Evolutionary conservation across 2,797 vertebrate genomes (phyloP).

Genomic region (Sebastes aleutianus): DNA sequence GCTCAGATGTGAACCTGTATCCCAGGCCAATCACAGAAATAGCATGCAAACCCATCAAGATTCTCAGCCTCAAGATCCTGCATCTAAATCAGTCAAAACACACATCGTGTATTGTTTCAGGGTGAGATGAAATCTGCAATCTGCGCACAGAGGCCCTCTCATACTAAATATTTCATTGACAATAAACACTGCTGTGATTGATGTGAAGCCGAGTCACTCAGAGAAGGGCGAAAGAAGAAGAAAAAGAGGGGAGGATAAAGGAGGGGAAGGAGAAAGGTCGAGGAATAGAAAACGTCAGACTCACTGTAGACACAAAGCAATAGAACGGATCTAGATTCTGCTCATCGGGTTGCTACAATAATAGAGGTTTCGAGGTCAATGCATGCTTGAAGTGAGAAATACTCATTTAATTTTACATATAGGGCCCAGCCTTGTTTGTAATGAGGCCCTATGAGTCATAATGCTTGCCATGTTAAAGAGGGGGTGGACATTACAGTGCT

Average conservation of each 20-base stretch:
- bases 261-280: not conserved
- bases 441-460: conserved; percentile 52
- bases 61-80: conserved; percentile 13
- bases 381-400: conserved; percentile 29
- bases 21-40: conserved; percentile 14
- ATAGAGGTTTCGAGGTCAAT: conserved; percentile 45
- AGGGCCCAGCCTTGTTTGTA: conserved; percentile 54
- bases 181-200: conserved; percentile 72
- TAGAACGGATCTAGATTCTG: conserved; percentile 14
- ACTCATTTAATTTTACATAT: conserved; percentile 62
- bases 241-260: conserved; percentile 3
- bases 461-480: conserved; percentile 46
- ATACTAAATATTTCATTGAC: conserved; percentile 77
- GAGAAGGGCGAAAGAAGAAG: conserved; percentile 9
- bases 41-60: conserved; percentile 5
- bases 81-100: conserved; percentile 26
- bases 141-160: conserved; percentile 37
- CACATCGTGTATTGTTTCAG: conserved; percentile 44
- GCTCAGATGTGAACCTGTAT: conserved; percentile 20
- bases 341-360: conserved; percentile 30
- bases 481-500: conserved; percentile 44
- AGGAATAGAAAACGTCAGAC: not conserved
- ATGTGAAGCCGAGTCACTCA: conserved; percentile 54
- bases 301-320: not conserved
- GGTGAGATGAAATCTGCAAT: conserved; percentile 58